Percentiles rank a stretch among this genome's conserved stretches.
These are phyloP conservation scores for Aculops lycopersici DNA, from an alignment of 1,140 invertebrate genomes.

Conservation along the genomic window DNA sequence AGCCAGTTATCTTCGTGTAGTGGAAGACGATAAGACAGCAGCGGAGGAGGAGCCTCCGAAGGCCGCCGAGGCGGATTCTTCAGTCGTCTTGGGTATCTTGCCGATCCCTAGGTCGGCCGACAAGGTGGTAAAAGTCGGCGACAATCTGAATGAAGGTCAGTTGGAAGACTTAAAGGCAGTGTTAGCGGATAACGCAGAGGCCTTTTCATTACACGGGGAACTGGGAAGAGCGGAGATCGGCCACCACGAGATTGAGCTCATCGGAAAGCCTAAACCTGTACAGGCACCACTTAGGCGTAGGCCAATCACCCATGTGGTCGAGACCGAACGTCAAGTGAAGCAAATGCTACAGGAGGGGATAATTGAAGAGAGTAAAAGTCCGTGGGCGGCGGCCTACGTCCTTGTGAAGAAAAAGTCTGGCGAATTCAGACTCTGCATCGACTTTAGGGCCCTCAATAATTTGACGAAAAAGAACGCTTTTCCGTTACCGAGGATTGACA, in stretches of 20 bases:
- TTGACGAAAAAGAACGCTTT: conserved; percentile 11
- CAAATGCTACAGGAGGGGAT: neutral
- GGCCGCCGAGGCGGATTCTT: neutral
- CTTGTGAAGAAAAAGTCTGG: conserved; percentile 11
- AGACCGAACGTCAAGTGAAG: neutral
- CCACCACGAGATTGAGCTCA: neutral
- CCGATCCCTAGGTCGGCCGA: neutral
- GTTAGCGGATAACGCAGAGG: neutral
- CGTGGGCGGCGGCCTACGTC: neutral
- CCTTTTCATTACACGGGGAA: neutral
- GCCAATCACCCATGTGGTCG: neutral
- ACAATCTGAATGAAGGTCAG: neutral
- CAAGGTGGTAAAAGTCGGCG: neutral
- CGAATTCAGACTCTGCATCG: conserved; percentile 10
- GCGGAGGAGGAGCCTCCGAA: neutral
- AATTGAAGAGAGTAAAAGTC: neutral
- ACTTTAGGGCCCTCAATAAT: conserved; percentile 13
- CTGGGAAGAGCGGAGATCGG: neutral
- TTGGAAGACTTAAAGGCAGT: neutral
- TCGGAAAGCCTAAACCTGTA: neutral
- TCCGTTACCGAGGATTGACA: conserved; percentile 11
- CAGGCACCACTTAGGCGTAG: neutral
- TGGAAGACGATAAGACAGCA: no score
- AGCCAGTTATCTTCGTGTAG: no score
- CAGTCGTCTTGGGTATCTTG: neutral